Evolutionary conservation across 2,113 vertebrate genomes (phyloP).

Genomic region (Corynorhinus townsendii): DNA sequence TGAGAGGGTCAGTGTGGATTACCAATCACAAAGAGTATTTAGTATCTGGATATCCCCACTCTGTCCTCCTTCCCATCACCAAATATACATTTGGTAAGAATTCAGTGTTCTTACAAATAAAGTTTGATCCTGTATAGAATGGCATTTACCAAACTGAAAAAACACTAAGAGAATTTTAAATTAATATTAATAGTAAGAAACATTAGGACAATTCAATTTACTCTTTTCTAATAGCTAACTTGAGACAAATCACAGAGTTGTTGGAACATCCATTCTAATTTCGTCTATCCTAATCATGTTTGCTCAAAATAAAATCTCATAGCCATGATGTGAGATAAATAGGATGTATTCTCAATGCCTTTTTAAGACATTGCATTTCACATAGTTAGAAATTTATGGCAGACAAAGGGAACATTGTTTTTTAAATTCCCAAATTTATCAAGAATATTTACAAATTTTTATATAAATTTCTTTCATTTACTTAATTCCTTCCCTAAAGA

Average conservation of each 20-base stretch:
- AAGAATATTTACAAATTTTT: constrained; percentile 23
- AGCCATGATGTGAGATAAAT: constrained; percentile 50
- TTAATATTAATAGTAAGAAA: constrained; percentile 48
- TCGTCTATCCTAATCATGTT: constrained; percentile 1
- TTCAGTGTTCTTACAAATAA: constrained; percentile 40
- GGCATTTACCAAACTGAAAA: neutral
- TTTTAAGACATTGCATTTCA: neutral
- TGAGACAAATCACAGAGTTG: constrained; percentile 15
- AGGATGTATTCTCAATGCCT: neutral
- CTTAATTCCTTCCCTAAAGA: neutral
- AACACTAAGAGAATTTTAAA: constrained; percentile 33
- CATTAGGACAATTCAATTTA: constrained; percentile 34
- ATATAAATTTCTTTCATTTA: neutral
- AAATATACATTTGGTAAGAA: neutral
- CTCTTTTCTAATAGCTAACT: constrained; percentile 50
- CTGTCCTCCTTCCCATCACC: neutral
- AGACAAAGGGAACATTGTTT: neutral
- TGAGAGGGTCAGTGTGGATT: neutral
- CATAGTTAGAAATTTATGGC: neutral
- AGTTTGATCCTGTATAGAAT: constrained; percentile 13
- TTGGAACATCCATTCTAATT: constrained; percentile 39
- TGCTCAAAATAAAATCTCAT: constrained; percentile 43
- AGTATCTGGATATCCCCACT: neutral
- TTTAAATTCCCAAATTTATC: constrained; percentile 14
- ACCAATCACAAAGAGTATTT: neutral